Evolutionary conservation across 2,797 vertebrate genomes (phyloP).

Genomic region (Rhinogobio ventralis): DNA sequence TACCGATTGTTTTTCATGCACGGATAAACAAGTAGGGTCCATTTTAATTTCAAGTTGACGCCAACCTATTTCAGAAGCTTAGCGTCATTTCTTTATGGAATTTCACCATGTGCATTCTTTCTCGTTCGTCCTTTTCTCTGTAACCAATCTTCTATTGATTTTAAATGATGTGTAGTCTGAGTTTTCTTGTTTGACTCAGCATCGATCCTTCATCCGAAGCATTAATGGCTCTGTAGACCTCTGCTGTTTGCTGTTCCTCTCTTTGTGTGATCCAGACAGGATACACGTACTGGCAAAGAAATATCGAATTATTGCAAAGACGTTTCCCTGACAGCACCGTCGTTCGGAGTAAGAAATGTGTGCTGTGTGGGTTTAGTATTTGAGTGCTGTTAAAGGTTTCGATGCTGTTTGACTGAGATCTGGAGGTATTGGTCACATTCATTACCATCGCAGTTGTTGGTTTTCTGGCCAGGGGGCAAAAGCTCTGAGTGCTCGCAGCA

Average conservation of each 20-base stretch:
- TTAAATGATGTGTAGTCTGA: slow-evolving; percentile 55
- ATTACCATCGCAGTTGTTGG: slow-evolving; percentile 53
- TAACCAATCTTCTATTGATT: slow-evolving; percentile 60
- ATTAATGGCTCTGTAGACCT: slow-evolving; percentile 56
- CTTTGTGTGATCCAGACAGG: slow-evolving; percentile 42
- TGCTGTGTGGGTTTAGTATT: slow-evolving; percentile 43
- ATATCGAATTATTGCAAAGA: slow-evolving; percentile 51
- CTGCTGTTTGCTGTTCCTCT: slow-evolving; percentile 49
- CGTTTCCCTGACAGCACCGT: slow-evolving; percentile 29
- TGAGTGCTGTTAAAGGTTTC: slow-evolving; percentile 45
- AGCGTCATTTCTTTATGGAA: slow-evolving; percentile 32
- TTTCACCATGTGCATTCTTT: background rate
- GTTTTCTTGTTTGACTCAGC: slow-evolving; percentile 60
- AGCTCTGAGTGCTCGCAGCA: slow-evolving; percentile 47
- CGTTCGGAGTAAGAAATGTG: slow-evolving; percentile 24
- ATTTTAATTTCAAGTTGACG: background rate
- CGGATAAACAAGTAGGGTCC: background rate
- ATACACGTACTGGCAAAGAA: slow-evolving; percentile 42
- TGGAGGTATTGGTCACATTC: slow-evolving; percentile 52
- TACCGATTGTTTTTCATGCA: background rate
- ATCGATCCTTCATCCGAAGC: slow-evolving; percentile 62
- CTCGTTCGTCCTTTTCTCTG: background rate
- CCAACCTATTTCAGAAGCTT: slow-evolving; percentile 1
- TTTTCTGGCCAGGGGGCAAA: slow-evolving; percentile 55
- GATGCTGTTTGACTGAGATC: slow-evolving; percentile 46